These are phyloP conservation scores for Ennomos erosarius DNA, from an alignment of 2,888 invertebrate genomes.

Conservation along the genomic window DNA sequence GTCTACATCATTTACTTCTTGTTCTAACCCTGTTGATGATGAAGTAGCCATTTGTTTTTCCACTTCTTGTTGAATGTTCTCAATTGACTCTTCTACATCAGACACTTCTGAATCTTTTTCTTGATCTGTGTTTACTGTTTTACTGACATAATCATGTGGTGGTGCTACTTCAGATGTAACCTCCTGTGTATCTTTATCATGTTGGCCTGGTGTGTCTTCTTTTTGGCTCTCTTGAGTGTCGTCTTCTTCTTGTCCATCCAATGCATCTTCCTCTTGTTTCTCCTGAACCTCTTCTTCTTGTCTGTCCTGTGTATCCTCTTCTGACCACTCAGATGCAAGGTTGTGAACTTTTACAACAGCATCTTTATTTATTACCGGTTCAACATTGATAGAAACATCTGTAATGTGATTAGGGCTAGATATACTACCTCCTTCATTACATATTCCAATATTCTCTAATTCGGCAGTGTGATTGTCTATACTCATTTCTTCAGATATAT, in stretches of 20 bases:
- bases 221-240: constrained; percentile 66
- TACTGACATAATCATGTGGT: constrained; percentile 30
- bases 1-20: constrained; percentile 5
- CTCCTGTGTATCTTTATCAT: neutral
- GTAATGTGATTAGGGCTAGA: neutral
- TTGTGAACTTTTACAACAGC: constrained; percentile 54
- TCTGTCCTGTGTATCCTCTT: constrained; percentile 55
- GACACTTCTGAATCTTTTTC: constrained; percentile 35
- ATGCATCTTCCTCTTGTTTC: neutral
- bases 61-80: constrained; percentile 78
- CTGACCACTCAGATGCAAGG: constrained; percentile 72
- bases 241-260: neutral
- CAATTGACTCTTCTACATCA: constrained; percentile 75
- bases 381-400: constrained; percentile 4
- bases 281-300: constrained; percentile 1
- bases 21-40: constrained; percentile 7
- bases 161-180: constrained; percentile 39
- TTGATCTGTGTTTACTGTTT: constrained; percentile 21
- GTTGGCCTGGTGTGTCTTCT: constrained; percentile 51
- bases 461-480: constrained; percentile 10
- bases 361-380: constrained; percentile 27
- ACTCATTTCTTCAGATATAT: constrained; percentile 20
- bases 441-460: constrained; percentile 5
- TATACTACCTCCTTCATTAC: constrained; percentile 44
- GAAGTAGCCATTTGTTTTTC: constrained; percentile 60